Conservation (phyloP, 2,797 vertebrate species). For the Anniella stebbinsi region DNA sequence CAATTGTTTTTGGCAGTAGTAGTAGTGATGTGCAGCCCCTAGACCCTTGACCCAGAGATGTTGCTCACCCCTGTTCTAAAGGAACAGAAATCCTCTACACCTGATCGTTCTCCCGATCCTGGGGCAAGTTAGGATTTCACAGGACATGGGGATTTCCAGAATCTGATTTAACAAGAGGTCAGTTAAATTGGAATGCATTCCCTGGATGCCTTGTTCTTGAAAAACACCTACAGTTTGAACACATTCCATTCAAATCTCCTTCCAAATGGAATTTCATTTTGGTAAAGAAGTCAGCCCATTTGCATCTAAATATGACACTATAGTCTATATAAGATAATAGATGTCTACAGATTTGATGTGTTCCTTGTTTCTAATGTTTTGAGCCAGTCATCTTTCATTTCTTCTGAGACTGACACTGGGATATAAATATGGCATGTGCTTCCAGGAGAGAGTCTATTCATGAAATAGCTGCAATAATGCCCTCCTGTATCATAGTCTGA, state of each 20-base stretch:
- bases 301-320: not conserved
- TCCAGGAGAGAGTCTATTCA: not conserved
- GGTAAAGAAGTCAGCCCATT: not conserved
- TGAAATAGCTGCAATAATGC: not conserved
- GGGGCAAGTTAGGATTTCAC: not conserved
- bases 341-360: not conserved
- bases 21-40: no score
- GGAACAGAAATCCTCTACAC: not conserved
- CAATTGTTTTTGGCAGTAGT: no score
- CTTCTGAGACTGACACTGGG: not conserved
- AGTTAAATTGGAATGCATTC: not conserved
- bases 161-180: not conserved
- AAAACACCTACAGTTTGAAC: not conserved
- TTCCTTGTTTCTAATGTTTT: not conserved
- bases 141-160: not conserved
- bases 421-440: not conserved
- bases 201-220: not conserved
- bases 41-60: no score
- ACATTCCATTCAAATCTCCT: not conserved
- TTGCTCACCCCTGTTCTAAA: not conserved
- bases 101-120: not conserved
- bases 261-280: not conserved
- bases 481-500: not conserved
- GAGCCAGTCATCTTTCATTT: not conserved
- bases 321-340: not conserved